These are phyloP conservation scores for Coracias cyanogaster DNA, from an alignment of 2,797 vertebrate genomes.

Conservation along the genomic window DNA sequence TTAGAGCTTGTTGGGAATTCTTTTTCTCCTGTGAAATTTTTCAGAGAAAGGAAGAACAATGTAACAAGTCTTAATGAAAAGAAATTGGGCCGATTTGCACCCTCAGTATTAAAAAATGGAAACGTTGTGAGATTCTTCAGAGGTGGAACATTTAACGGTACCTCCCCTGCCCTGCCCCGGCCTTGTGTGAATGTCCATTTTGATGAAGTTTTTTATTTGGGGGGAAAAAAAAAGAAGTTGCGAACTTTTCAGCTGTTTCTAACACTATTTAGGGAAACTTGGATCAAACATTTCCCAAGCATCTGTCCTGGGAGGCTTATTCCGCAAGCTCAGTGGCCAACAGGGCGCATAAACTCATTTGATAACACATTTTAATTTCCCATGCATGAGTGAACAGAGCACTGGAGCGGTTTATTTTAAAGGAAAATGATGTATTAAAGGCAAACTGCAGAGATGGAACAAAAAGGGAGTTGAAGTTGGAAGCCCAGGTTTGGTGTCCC, in stretches of 20 bases:
- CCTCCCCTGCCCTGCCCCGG: not conserved
- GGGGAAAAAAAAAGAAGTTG: not conserved
- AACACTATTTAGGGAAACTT: not conserved
- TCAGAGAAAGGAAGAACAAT: not conserved
- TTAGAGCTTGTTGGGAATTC: constrained; percentile 27
- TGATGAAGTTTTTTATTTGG: not conserved
- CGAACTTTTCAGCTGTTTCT: not conserved
- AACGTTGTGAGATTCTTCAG: not conserved
- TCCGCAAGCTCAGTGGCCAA: not conserved
- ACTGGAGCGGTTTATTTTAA: not conserved
- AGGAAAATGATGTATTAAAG: not conserved
- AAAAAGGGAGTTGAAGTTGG: not conserved
- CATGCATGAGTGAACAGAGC: not conserved
- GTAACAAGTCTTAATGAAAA: not conserved
- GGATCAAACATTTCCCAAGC: not conserved
- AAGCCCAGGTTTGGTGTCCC: not conserved
- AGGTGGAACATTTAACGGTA: not conserved
- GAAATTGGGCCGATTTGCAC: not conserved
- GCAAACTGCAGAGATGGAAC: not conserved
- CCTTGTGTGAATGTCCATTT: not conserved
- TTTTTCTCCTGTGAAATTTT: not conserved
- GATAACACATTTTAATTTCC: not conserved
- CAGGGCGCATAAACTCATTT: not conserved
- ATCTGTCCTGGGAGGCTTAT: not conserved
- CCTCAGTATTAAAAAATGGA: not conserved